Conservation (phyloP, 2,797 vertebrate species). For the Argyrosomus regius region DNA sequence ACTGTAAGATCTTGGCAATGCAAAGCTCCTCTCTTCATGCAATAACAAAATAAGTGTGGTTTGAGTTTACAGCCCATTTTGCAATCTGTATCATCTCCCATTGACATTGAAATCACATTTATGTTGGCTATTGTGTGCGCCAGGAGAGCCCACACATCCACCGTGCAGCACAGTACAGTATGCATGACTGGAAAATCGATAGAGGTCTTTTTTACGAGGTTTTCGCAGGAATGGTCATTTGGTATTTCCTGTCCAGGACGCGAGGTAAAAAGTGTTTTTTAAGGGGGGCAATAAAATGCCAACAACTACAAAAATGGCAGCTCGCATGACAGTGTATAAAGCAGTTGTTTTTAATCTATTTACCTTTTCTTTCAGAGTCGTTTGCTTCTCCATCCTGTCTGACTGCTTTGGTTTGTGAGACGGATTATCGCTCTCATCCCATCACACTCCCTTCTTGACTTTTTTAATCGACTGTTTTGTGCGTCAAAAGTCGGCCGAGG, state of each 20-base stretch:
- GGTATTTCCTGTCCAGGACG: slow-evolving; percentile 66
- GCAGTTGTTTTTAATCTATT: slow-evolving; percentile 36
- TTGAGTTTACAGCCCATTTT: slow-evolving; percentile 4
- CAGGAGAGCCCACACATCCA: slow-evolving; percentile 43
- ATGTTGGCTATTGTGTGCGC: slow-evolving; percentile 1
- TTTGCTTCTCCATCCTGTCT: slow-evolving; percentile 88
- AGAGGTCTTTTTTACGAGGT: slow-evolving; percentile 66
- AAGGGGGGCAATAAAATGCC: neutral
- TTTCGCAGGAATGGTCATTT: slow-evolving; percentile 67
- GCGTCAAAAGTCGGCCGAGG: neutral
- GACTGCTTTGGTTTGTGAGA: slow-evolving; percentile 65
- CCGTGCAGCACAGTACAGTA: slow-evolving; percentile 28
- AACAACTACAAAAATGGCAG: slow-evolving; percentile 21
- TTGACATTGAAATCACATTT: slow-evolving; percentile 12
- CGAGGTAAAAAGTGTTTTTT: slow-evolving; percentile 18
- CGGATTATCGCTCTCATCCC: slow-evolving; percentile 83
- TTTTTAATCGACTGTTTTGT: slow-evolving; percentile 30
- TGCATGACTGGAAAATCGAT: slow-evolving; percentile 80
- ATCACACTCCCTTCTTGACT: slow-evolving; percentile 58
- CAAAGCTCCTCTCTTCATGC: slow-evolving; percentile 25
- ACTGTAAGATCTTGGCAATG: slow-evolving; percentile 8
- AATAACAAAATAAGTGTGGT: slow-evolving; percentile 15
- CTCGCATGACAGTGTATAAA: neutral
- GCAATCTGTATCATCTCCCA: neutral
- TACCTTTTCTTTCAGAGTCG: slow-evolving; percentile 86